Conservation (phyloP, 2,888 invertebrate genomes). For the Julus scanicus region DNA sequence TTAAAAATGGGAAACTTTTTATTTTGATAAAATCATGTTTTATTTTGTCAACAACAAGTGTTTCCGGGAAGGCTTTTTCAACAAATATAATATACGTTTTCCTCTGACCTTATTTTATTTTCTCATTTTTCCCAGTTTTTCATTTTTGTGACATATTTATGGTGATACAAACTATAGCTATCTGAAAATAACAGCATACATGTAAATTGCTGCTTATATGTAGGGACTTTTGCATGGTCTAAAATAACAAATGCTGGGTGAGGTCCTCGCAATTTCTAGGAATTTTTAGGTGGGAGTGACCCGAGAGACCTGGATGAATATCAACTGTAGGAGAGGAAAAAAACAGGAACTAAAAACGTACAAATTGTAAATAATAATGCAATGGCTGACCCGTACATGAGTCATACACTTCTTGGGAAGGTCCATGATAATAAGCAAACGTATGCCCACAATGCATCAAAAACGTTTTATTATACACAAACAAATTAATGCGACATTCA, state of each 20-base stretch:
- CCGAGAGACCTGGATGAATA: background rate
- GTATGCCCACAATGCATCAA: constrained; percentile 4
- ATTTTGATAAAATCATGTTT: too few species aligned
- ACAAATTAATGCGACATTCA: background rate
- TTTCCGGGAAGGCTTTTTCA: background rate
- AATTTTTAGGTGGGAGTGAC: constrained; percentile 22
- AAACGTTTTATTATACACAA: constrained; percentile 23
- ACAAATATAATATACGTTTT: background rate
- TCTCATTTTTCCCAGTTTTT: background rate
- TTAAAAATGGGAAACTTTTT: too few species aligned
- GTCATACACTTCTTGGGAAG: constrained; percentile 9
- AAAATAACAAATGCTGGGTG: background rate
- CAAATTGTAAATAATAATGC: background rate
- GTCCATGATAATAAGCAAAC: background rate
- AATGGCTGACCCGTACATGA: background rate
- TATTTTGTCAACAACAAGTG: too few species aligned
- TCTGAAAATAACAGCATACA: background rate
- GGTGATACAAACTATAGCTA: background rate
- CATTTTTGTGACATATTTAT: background rate
- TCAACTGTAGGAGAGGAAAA: background rate
- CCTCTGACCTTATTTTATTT: background rate
- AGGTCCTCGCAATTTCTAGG: background rate
- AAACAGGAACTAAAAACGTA: constrained; percentile 29
- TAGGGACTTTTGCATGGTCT: background rate
- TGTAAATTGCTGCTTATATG: background rate